Base-by-base conservation (phyloP, 2,888 invertebrate genomes). In the Ormyrus thymus region DNA sequence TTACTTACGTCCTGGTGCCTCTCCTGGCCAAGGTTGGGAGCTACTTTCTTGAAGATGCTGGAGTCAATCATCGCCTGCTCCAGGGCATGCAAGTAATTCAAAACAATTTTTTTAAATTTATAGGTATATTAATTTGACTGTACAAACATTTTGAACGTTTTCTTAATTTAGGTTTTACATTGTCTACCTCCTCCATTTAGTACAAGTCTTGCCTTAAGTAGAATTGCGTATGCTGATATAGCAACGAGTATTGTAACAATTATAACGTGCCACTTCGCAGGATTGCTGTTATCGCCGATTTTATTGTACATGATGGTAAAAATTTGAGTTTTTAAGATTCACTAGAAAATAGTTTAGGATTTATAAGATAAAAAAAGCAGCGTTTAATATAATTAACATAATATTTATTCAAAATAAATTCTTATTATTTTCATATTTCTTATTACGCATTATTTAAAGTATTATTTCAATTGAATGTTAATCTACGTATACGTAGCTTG, bases 111-210 rank as follows among this genome's bases (percentile, higher is more conserved):
- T 4, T 62, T 45, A n/a, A 13, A 0, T 55, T 7, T 43, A 59
- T 70, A 71, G 50, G n/a, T 59, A 71, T 51, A 71, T 43, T 48
- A 65, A 73, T 50, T 59, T 29, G 51, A 15, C 43, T 43, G 1
- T 75, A 45, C 10, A 76, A 50, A 53, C 11, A 48, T 7, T 29
- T 11, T n/a, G 6, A 62, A 45, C 50, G 66, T 11, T 72, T 77
- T 77, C 45, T 61, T 6, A 29, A 85, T 87, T 62, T 73, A 89
- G 89, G 88, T 90, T 66, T 84, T 90, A 71, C 89, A 89, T 71
- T 89, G 89, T 78, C 89, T 89, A 87, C 89, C 89, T 79, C 89
- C 89, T 8, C 89, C 89, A 9, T 87, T 89, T 59, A 88, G 86
- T 78, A 89, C 89, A 8, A 86, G 89, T 81, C 81, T 89, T 65